Evolutionary conservation across 2,113 vertebrate genomes (phyloP).

Genomic region (Azemiops feae): DNA sequence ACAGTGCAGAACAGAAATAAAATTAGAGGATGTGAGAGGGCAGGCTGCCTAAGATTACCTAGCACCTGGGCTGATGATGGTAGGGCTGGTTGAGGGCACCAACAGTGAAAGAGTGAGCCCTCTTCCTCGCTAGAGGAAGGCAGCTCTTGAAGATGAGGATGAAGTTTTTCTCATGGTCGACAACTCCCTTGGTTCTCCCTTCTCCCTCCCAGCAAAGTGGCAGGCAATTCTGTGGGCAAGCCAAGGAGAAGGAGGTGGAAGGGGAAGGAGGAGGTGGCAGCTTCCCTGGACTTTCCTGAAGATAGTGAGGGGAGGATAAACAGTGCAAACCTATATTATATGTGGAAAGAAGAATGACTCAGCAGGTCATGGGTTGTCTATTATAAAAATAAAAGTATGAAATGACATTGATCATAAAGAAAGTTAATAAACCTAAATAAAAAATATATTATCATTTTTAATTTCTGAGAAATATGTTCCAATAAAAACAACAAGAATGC

Average conservation of each 20-base stretch:
- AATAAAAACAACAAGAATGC: neutral
- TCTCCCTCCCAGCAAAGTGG: neutral
- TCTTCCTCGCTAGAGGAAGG: neutral
- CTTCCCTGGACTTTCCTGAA: neutral
- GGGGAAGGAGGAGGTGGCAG: neutral
- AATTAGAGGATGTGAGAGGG: no score
- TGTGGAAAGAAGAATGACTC: neutral
- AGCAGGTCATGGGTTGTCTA: neutral
- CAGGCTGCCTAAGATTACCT: no score
- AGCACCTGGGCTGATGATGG: no score
- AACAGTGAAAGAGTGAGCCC: neutral
- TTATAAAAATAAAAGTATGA: neutral
- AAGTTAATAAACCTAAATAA: neutral
- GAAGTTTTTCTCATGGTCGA: neutral
- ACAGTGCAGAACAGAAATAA: no score
- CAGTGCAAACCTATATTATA: neutral
- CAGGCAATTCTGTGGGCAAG: neutral
- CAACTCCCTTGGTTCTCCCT: neutral
- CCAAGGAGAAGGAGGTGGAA: neutral
- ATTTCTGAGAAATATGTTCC: neutral
- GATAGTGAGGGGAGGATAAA: neutral
- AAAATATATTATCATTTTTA: neutral
- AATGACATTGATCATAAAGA: neutral
- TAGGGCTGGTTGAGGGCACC: no score
- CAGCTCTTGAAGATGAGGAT: neutral